Percentiles rank a stretch among this genome's conserved stretches.
Conservation (phyloP, 1,140 invertebrate genomes). For the Holcopasites calliopsidis region DNA sequence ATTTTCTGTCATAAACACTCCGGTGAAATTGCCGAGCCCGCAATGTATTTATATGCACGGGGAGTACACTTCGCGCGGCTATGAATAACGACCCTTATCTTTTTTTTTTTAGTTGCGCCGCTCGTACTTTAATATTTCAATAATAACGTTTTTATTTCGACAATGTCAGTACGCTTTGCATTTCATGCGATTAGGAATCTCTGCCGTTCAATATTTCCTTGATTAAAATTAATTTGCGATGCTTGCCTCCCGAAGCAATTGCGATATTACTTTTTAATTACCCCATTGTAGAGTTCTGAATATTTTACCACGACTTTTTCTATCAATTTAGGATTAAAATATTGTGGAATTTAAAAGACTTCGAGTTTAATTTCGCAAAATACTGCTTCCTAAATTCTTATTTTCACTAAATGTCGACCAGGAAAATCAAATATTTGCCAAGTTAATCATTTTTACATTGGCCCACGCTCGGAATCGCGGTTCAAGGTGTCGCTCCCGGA, state of each 20-base stretch:
- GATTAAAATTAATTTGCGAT: too few species aligned
- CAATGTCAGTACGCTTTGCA: not conserved
- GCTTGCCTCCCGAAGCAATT: too few species aligned
- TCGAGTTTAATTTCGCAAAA: too few species aligned
- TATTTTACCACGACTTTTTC: too few species aligned
- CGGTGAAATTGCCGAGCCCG: conserved; percentile 28
- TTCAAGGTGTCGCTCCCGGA: conserved; percentile 6
- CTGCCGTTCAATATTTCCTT: too few species aligned
- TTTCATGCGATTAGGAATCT: too few species aligned
- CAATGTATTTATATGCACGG: conserved; percentile 51
- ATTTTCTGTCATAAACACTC: conserved; percentile 41
- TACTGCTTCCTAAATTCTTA: too few species aligned
- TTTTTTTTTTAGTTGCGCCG: not conserved
- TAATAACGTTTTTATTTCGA: not conserved
- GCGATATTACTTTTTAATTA: too few species aligned
- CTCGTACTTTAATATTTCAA: conserved; percentile 11
- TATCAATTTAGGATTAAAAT: too few species aligned
- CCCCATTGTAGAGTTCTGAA: too few species aligned
- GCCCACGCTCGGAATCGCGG: not conserved
- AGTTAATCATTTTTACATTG: not conserved
- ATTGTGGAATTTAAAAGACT: too few species aligned
- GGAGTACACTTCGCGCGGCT: conserved; percentile 1
- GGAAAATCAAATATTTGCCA: not conserved
- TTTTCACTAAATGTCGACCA: too few species aligned
- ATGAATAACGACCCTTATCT: conserved; percentile 51